phyloP scores from a whole-genome alignment of 2,888 invertebrate species.

The Maniola hyperantus region DNA sequence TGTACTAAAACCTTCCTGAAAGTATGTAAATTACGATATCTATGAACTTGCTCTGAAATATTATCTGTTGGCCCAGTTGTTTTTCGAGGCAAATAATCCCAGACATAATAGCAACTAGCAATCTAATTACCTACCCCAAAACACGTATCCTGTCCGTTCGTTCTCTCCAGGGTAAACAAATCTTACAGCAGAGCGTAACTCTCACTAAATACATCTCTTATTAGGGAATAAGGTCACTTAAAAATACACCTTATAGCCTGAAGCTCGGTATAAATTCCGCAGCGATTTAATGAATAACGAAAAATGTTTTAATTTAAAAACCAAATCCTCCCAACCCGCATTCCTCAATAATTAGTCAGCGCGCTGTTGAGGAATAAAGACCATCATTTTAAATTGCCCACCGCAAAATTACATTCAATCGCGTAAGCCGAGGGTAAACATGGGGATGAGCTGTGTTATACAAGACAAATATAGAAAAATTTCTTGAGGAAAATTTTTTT shows the following conservation, averaged over 20 bases:
- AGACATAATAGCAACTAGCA: too few species aligned
- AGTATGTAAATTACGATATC: too few species aligned
- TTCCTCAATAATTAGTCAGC: not conserved
- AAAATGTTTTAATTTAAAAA: constrained; percentile 4
- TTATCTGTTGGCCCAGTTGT: too few species aligned
- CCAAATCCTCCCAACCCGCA: not conserved
- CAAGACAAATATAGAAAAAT: not conserved
- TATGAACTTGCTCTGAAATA: not conserved
- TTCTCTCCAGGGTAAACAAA: too few species aligned
- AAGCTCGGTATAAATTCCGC: not conserved
- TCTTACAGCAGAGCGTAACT: too few species aligned
- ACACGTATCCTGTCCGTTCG: too few species aligned
- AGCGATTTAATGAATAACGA: not conserved
- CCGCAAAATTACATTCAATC: constrained; percentile 3
- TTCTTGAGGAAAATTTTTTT: too few species aligned
- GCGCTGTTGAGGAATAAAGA: constrained; percentile 1
- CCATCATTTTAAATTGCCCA: not conserved
- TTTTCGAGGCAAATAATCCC: too few species aligned
- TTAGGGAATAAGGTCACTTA: too few species aligned
- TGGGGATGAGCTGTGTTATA: not conserved
- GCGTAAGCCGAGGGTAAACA: not conserved
- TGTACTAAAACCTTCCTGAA: too few species aligned
- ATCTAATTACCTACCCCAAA: too few species aligned
- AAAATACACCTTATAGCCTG: not conserved
- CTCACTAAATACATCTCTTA: too few species aligned